Percentiles rank a stretch among this genome's conserved stretches.
Conservation (phyloP, 2,888 invertebrate species). For the Apodemia mormo region DNA sequence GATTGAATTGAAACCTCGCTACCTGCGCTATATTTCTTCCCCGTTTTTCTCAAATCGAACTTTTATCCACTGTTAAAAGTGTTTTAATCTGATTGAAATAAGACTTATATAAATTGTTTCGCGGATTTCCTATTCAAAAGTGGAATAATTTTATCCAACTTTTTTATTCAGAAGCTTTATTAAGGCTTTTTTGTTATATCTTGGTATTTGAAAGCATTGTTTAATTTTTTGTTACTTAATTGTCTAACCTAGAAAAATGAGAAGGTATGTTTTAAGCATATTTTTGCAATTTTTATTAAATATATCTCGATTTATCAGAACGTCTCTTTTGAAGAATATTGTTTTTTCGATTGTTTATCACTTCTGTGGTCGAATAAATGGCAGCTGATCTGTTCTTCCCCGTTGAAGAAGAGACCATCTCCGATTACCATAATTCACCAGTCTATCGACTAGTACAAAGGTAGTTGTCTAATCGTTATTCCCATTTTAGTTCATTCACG, state of each 20-base stretch:
- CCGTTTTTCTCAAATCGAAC: constrained; percentile 73
- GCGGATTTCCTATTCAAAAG: constrained; percentile 18
- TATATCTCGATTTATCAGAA: too few relatives aligned
- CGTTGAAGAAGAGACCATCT: too few relatives aligned
- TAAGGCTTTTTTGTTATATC: background rate
- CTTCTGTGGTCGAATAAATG: too few relatives aligned
- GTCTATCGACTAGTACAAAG: too few relatives aligned
- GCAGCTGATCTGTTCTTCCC: too few relatives aligned
- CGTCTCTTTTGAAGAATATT: too few relatives aligned
- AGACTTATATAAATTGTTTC: constrained; percentile 69
- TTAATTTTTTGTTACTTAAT: background rate
- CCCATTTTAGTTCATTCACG: too few relatives aligned
- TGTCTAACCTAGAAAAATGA: background rate
- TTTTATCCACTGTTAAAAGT: constrained; percentile 76
- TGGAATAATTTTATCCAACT: background rate
- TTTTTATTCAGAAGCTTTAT: background rate
- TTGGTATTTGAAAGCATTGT: background rate
- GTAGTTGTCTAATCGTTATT: too few relatives aligned
- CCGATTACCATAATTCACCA: too few relatives aligned
- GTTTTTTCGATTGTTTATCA: too few relatives aligned
- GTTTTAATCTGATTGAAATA: constrained; percentile 79
- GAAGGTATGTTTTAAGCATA: too few relatives aligned
- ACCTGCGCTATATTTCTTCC: constrained; percentile 76
- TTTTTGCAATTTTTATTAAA: too few relatives aligned
- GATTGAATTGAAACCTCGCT: constrained; percentile 77